Percentiles rank a stretch among this genome's conserved stretches.
These are phyloP conservation scores for Macropodus opercularis DNA, from an alignment of 2,797 vertebrate species.

Conservation along the genomic window DNA sequence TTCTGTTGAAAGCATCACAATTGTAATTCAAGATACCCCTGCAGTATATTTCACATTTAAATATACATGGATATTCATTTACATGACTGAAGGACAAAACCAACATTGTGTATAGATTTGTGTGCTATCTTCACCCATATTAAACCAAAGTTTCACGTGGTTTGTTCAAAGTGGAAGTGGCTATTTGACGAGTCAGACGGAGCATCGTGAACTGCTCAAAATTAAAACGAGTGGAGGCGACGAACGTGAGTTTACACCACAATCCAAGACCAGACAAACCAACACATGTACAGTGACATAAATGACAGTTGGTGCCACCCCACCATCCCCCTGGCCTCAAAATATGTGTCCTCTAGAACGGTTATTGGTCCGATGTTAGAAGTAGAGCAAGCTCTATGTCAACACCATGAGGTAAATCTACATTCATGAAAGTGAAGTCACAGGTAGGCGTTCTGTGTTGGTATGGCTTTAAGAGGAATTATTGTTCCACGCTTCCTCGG, in stretches of 20 bases:
- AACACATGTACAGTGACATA: conserved; percentile 57
- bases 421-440: conserved; percentile 80
- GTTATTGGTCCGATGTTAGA: conserved; percentile 79
- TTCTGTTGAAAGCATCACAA: conserved; percentile 81
- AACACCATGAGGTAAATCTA: conserved; percentile 81
- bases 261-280: conserved; percentile 50
- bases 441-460: conserved; percentile 75
- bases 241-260: conserved; percentile 44
- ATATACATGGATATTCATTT: conserved; percentile 76
- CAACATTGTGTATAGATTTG: conserved; percentile 55
- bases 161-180: conserved; percentile 46
- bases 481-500: conserved; percentile 54
- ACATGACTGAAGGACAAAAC: conserved; percentile 68
- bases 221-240: conserved; percentile 38
- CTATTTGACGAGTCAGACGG: conserved; percentile 55
- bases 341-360: conserved; percentile 62
- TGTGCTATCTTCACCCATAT: conserved; percentile 66
- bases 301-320: conserved; percentile 55
- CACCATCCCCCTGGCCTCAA: conserved; percentile 38
- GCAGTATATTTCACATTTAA: conserved; percentile 82
- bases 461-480: conserved; percentile 78
- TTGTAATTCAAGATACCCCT: conserved; percentile 77
- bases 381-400: conserved; percentile 70
- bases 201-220: conserved; percentile 48
- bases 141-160: conserved; percentile 37